Base-by-base conservation (phyloP, 2,113 vertebrate genomes). In the Mormyrus iriodes region DNA sequence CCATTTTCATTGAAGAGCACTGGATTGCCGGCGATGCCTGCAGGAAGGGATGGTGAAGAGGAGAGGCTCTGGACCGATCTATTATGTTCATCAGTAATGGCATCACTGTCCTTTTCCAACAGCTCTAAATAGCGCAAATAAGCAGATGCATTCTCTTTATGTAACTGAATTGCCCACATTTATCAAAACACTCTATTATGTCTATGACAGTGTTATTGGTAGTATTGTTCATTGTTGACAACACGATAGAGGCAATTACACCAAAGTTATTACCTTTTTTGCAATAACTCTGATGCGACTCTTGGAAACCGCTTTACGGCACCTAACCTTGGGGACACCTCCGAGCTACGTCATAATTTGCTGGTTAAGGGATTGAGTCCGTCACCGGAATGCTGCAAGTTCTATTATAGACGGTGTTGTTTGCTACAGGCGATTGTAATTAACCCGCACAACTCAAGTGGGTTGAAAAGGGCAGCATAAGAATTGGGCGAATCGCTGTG, bases 1-100 rank as follows among this genome's bases (percentile, higher is more conserved):
- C 98, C 98, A 0, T 99, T 98, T 93, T 98, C 98, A 0, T 99
- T 99, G 94, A 99, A 99, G 0, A 98, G 98, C 92, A 99, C 98
- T 0, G 98, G 98, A 91, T 97, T 98, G 55, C 98, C 98, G 6
- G 96, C 98, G 4, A 99, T 99, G 91, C 98, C 98, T 99, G 91
- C 90, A 89, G 88, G 88, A 93, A 84, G 44, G 48, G 39, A 92
- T 10, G 42, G 24, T 39, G 42, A 87, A 58, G 90, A 73, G 58
- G 89, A 91, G 84, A 42, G 15, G 15, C 15, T 35, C 48, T 42
- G 79, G 9, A 31, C 79, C 35, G 2, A 9, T 83, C 17, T 39
- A 83, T 48, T 48, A 83, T 19, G 7, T 48, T 48, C 39, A 83
- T 31, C 44, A 44, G 17, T 83, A 48, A 44, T 83, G 79, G 79